Base-by-base conservation (phyloP, 2,113 vertebrate species). In the Tachycineta bicolor region DNA sequence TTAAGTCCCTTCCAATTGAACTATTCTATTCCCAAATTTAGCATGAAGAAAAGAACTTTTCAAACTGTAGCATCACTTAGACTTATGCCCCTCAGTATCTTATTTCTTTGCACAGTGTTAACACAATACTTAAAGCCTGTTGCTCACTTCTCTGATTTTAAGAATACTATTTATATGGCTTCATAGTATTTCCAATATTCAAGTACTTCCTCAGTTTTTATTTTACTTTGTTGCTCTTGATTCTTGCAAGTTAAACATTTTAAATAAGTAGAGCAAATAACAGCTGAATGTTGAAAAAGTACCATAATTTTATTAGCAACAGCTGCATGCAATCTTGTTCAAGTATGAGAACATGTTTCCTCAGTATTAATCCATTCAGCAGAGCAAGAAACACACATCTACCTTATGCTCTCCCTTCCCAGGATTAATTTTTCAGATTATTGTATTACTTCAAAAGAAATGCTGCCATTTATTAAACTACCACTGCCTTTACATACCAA, bases 231-330 rank as follows among this genome's bases (percentile, higher is more conserved):
- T 74, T 79, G 52, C 69, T 65, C 55, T 86, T 71, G 37, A 80
- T 52, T 89, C 50, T 87, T 95, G 70, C 70, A 49, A 83, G 59
- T 64, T 41, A 93, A 58, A 65, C 39, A 62, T 94, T 87, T 94
- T 71, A 65, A 92, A 44, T 74, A 80, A 89, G 80, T 39, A 37
- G 34, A 95, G 49, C 53, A 95, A 95, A 94, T 96, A 84, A 93
- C 82, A 97, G 80, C 62, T 76, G 68, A 91, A 19, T 69, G 29
- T 43, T 31, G 6, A 97, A 82, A 74, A 93, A 78, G 62, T 69
- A 58, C 43, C 89, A 95, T 95, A 75, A 95, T 92, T 96, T 93
- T 95, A 95, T 97, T 93, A 95, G 79, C 68, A 96, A 94, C 87
- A 93, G 90, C 58, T 95, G 85, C 80, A 96, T 74, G 95, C 76